A percentile compares a stretch with the other conserved stretches of the same genome.
Evolutionary conservation across 2,888 invertebrate genomes (phyloP).

Genomic region (Tanypteryx hageni): DNA sequence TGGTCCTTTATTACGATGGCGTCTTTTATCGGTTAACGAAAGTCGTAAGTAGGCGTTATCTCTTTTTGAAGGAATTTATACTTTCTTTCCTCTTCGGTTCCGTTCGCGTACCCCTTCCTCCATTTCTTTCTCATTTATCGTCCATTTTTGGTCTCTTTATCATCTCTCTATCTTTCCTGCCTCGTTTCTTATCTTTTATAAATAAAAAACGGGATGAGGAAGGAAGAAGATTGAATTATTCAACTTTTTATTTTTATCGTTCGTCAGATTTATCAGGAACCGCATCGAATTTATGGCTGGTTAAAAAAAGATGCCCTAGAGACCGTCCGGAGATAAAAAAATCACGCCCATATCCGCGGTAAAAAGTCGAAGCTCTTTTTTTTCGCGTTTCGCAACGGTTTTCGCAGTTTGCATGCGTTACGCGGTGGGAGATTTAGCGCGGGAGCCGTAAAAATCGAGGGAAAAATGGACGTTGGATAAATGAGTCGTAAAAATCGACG

Average conservation of each 20-base stretch:
- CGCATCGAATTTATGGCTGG: not conserved
- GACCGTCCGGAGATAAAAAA: not conserved
- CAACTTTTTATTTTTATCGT: not conserved
- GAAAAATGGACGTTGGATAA: not conserved
- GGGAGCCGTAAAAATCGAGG: not conserved
- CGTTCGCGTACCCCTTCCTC: not conserved
- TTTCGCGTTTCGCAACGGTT: not conserved
- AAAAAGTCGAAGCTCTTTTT: not conserved
- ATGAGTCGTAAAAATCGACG: conserved; percentile 6
- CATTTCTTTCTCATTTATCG: too few species aligned
- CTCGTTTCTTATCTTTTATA: too few species aligned
- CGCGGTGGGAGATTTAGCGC: not conserved
- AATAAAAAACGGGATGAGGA: too few species aligned
- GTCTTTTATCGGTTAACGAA: too few species aligned
- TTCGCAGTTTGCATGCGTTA: not conserved
- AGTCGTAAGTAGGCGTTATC: too few species aligned
- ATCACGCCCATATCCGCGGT: not conserved
- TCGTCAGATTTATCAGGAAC: not conserved
- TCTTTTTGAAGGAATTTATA: too few species aligned
- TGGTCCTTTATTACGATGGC: too few species aligned
- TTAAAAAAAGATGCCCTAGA: not conserved
- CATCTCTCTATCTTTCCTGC: too few species aligned
- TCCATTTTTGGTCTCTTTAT: too few species aligned
- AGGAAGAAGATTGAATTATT: too few species aligned
- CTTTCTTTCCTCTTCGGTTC: not conserved